Percentiles rank a stretch among this genome's conserved stretches.
Evolutionary conservation across 2,797 vertebrate species (phyloP).

Genomic region (Anabas testudineus): DNA sequence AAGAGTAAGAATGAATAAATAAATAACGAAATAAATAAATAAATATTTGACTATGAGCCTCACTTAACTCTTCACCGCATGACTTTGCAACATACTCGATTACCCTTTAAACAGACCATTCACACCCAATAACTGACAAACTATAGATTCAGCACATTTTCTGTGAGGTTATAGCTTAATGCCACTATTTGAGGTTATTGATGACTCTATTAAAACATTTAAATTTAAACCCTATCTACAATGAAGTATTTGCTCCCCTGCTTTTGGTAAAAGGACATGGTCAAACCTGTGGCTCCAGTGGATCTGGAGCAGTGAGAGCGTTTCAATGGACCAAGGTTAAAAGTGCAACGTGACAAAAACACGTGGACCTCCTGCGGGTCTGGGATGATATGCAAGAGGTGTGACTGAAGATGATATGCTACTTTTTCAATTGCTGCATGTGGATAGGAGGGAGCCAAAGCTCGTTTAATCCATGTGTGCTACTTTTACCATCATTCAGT

Average conservation of each 20-base stretch:
- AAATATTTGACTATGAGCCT: slow-evolving; percentile 67
- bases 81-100: slow-evolving; percentile 53
- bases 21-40: slow-evolving; percentile 72
- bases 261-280: slow-evolving; percentile 56
- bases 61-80: slow-evolving; percentile 43
- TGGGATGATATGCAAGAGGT: slow-evolving; percentile 51
- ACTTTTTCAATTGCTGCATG: slow-evolving; percentile 64
- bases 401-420: slow-evolving; percentile 66
- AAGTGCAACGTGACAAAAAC: slow-evolving; percentile 77
- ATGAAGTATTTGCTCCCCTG: slow-evolving; percentile 63
- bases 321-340: slow-evolving; percentile 62
- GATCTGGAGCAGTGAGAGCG: slow-evolving; percentile 37
- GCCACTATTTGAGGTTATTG: slow-evolving; percentile 67
- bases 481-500: slow-evolving; percentile 63
- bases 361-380: slow-evolving; percentile 40
- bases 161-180: slow-evolving; percentile 72
- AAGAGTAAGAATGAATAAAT: slow-evolving; percentile 47
- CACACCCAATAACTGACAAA: slow-evolving; percentile 65
- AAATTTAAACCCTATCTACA: slow-evolving; percentile 57
- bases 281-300: slow-evolving; percentile 47
- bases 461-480: slow-evolving; percentile 66
- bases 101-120: slow-evolving; percentile 61
- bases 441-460: slow-evolving; percentile 53
- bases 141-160: slow-evolving; percentile 60
- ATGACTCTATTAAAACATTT: slow-evolving; percentile 53